Evolutionary conservation across 1,140 invertebrate species (phyloP), one percentile per base, ranked within the genome.

Genomic region (Dinoponera quadriceps): DNA sequence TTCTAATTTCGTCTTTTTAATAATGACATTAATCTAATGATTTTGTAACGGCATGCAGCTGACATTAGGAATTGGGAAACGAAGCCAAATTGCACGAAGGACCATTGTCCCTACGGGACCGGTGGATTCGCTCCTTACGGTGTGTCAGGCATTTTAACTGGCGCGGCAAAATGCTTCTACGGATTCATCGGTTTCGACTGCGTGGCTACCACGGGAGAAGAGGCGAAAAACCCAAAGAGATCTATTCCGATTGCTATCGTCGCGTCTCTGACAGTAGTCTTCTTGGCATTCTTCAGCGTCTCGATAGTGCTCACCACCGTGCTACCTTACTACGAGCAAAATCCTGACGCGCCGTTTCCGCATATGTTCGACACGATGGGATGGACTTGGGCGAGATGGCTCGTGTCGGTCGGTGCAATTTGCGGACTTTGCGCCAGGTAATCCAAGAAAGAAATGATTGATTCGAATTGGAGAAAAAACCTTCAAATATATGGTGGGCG

Each of bases 151-250:
- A 96, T 98, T 20, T 96, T 98, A 69, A 95, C 95, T 57, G 98
- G 98, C 1, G 98, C 98, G 9, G 98, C 98, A 0, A 97, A 96
- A 13, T 98, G 98, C 93, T 99, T 99, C 92, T 99, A 98, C 92
- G 98, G 97, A 13, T 98, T 98, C 87, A 97, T 98, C 85, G 98
- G 98, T 74, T 98, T 98, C 90, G 98, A 98, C 94, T 97, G 97
- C 89, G 97, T 99, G 83, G 98, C 98, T 1, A 98, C 98, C 0
- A 96, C 94, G 0, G 95, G 96, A 1, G 96, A 99, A 93, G 98
- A 99, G 94, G 98, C 98, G 0, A 97, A 97, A 88, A 97, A 98
- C 90, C 98, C 98, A 0, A 96, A 98, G 93, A 97, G 96, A 93
- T 96, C 96, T 7, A 98, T 99, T 72, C 98, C 98, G 0, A 96